These are phyloP conservation scores for Anableps anableps DNA, from an alignment of 2,797 vertebrate species.

Conservation along the genomic window DNA sequence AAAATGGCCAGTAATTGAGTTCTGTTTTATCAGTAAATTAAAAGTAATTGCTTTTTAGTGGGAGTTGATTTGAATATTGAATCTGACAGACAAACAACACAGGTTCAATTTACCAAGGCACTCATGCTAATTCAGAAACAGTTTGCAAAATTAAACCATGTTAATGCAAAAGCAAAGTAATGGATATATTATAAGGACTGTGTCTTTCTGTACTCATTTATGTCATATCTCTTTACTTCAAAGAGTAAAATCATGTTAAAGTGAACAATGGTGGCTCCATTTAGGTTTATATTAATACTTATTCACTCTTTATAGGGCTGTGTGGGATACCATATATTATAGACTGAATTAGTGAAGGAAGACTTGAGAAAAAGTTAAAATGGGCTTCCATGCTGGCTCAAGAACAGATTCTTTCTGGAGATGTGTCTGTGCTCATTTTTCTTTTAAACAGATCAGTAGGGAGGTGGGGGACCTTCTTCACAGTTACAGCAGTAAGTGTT, in stretches of 20 bases:
- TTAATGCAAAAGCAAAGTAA: not conserved
- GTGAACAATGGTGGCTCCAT: conserved; percentile 53
- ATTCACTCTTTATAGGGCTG: conserved; percentile 48
- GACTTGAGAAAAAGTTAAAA: conserved; percentile 29
- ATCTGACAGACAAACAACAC: not conserved
- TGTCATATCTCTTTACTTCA: conserved; percentile 41
- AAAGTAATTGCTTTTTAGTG: not conserved
- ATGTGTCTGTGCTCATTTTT: conserved; percentile 12
- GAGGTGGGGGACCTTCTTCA: conserved; percentile 10
- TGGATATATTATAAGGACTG: not conserved
- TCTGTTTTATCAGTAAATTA: not conserved
- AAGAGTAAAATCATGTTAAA: conserved; percentile 54
- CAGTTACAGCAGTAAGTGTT: conserved; percentile 59
- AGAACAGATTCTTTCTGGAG: conserved; percentile 1
- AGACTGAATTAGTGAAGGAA: conserved; percentile 5
- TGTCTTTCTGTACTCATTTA: conserved; percentile 16
- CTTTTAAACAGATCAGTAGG: not conserved
- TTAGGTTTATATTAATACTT: conserved; percentile 49
- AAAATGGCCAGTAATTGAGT: not conserved
- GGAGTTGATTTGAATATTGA: not conserved
- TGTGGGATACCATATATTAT: conserved; percentile 32
- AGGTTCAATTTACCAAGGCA: not conserved
- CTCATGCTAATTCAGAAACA: not conserved
- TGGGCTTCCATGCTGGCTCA: conserved; percentile 29
- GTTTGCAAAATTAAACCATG: not conserved